Evolutionary conservation across 2,797 vertebrate species (phyloP).

Genomic region (Thaleichthys pacificus): DNA sequence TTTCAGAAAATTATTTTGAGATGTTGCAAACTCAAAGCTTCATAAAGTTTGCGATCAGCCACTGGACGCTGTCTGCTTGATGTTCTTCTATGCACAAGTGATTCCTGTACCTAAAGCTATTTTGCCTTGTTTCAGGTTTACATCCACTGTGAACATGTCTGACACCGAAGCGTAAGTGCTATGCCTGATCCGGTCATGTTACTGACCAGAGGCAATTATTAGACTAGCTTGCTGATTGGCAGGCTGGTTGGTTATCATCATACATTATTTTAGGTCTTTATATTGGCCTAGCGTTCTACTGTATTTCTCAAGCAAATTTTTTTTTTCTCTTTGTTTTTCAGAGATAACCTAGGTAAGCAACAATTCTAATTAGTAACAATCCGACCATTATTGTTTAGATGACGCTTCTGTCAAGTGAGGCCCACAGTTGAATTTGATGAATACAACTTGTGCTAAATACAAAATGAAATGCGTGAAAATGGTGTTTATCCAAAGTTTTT

Average conservation of each 20-base stretch:
- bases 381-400: neutral
- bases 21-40: too few relatives aligned
- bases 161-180: conserved; percentile 90
- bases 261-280: too few relatives aligned
- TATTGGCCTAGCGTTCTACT: too few relatives aligned
- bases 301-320: neutral
- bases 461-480: too few relatives aligned
- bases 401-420: conserved; percentile 1
- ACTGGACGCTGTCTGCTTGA: neutral
- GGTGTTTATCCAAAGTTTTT: too few relatives aligned
- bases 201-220: neutral
- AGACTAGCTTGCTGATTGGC: neutral
- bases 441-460: too few relatives aligned
- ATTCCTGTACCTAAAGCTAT: neutral
- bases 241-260: too few relatives aligned
- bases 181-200: neutral
- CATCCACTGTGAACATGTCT: conserved; percentile 83
- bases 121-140: conserved; percentile 60
- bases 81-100: too few relatives aligned
- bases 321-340: neutral
- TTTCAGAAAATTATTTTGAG: too few relatives aligned
- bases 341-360: too few relatives aligned
- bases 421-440: neutral
- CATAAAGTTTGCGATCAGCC: too few relatives aligned
- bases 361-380: too few relatives aligned